Evolutionary conservation across 2,888 invertebrate species (phyloP).

Genomic region (Embidobia sp.): DNA sequence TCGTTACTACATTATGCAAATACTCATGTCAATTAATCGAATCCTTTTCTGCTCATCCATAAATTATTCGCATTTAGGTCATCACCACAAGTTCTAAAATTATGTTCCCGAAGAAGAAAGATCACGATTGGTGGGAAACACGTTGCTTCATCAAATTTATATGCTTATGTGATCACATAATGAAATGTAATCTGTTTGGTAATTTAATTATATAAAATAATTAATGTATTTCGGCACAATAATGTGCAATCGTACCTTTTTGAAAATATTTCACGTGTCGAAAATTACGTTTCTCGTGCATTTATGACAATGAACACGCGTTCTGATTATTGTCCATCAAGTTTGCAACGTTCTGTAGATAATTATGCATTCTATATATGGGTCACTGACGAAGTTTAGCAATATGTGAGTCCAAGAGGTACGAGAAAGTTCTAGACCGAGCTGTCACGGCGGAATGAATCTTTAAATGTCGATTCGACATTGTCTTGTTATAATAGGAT

Average conservation of each 20-base stretch:
- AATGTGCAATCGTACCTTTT: too few relatives aligned
- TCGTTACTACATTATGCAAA: too few relatives aligned
- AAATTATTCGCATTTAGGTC: too few relatives aligned
- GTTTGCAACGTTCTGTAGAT: slow-evolving; percentile 22
- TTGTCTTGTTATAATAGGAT: not conserved
- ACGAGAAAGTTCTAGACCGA: slow-evolving; percentile 24
- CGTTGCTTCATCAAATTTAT: too few relatives aligned
- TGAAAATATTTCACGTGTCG: slow-evolving; percentile 11
- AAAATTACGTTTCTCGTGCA: slow-evolving; percentile 1
- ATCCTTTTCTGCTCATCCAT: too few relatives aligned
- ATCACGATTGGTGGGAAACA: too few relatives aligned
- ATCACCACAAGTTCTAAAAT: too few relatives aligned
- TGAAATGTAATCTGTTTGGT: not conserved
- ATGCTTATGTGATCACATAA: too few relatives aligned
- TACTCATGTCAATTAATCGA: too few relatives aligned
- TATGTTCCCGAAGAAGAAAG: too few relatives aligned
- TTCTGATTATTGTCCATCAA: slow-evolving; percentile 29
- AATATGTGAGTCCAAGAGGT: slow-evolving; percentile 27
- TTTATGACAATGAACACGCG: slow-evolving; percentile 20
- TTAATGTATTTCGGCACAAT: too few relatives aligned
- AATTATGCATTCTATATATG: slow-evolving; percentile 35
- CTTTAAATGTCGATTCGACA: slow-evolving; percentile 3
- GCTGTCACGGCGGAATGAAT: slow-evolving; percentile 13
- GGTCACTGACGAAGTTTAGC: slow-evolving; percentile 33
- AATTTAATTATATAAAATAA: slow-evolving; percentile 2